These are phyloP conservation scores for Heterodera carotae DNA, from an alignment of 1,140 invertebrate genomes.

Conservation along the genomic window DNA sequence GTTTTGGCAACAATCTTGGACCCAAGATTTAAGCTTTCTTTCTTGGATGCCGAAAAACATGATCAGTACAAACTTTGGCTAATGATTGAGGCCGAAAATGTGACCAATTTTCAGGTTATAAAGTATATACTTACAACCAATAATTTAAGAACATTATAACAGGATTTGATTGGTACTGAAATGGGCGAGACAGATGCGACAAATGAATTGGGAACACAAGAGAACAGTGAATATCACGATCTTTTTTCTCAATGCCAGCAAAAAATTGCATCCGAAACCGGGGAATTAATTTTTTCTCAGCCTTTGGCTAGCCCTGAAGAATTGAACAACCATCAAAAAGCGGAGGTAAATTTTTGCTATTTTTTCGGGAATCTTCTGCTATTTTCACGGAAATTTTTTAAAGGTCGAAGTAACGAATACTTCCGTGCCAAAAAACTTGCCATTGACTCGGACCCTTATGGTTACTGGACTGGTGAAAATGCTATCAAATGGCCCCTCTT, in stretches of 20 bases:
- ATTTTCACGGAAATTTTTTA: too few relatives aligned
- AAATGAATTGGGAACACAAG: not conserved
- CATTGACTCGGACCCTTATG: not conserved
- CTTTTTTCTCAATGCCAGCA: constrained; percentile 7
- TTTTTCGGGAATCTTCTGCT: too few relatives aligned
- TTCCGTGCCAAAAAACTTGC: not conserved
- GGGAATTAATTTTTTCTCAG: too few relatives aligned
- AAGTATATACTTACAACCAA: not conserved
- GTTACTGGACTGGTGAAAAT: not conserved
- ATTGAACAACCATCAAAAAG: not conserved
- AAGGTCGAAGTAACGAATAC: not conserved
- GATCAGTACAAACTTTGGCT: not conserved
- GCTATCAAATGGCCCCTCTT: not conserved
- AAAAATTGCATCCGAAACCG: not conserved
- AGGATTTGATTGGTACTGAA: too few relatives aligned
- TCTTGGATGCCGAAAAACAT: not conserved
- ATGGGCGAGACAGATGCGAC: not conserved
- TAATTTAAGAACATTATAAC: too few relatives aligned
- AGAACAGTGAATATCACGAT: not conserved
- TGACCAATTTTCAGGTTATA: not conserved
- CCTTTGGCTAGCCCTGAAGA: not conserved
- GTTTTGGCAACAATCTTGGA: not conserved
- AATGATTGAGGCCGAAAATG: not conserved
- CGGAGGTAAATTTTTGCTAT: not conserved
- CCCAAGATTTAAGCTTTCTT: not conserved